phyloP scores from a whole-genome alignment of 2,113 vertebrate species.

The Anthoscopus minutus region DNA sequence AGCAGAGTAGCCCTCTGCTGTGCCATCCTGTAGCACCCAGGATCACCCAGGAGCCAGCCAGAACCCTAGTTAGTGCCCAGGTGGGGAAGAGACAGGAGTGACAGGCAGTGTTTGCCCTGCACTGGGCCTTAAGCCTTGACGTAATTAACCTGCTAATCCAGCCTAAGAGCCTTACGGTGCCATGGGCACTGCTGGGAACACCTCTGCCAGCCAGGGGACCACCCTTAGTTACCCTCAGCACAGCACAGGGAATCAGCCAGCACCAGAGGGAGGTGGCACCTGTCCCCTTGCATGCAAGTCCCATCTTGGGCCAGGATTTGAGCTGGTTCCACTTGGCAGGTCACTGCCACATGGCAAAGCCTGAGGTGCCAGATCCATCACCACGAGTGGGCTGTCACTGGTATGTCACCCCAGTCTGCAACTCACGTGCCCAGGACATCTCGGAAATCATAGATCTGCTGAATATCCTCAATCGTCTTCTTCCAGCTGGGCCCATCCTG shows the following conservation, averaged over 20 bases:
- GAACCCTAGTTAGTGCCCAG: background rate
- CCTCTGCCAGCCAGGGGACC: background rate
- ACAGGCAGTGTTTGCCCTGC: accelerated
- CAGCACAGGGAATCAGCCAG: background rate
- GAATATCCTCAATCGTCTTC: slow-evolving; percentile 71
- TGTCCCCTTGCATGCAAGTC: background rate
- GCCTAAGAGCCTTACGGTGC: slow-evolving; percentile 5
- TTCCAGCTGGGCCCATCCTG: slow-evolving; percentile 74
- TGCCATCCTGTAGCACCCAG: background rate
- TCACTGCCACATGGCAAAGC: background rate
- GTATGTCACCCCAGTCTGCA: background rate
- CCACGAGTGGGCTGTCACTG: background rate
- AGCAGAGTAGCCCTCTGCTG: background rate
- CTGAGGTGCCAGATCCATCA: no score
- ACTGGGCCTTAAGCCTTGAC: background rate
- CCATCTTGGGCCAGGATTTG: background rate
- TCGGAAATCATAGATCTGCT: slow-evolving; percentile 74
- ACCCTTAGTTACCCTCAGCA: background rate
- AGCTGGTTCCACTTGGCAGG: background rate
- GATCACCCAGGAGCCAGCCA: background rate
- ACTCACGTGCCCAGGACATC: slow-evolving; percentile 81
- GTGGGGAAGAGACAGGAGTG: background rate
- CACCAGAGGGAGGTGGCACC: background rate
- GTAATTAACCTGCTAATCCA: slow-evolving; percentile 54
- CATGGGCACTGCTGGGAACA: accelerated